phyloP scores from a whole-genome alignment of 2,113 vertebrate species.

The Pimephales promelas region DNA sequence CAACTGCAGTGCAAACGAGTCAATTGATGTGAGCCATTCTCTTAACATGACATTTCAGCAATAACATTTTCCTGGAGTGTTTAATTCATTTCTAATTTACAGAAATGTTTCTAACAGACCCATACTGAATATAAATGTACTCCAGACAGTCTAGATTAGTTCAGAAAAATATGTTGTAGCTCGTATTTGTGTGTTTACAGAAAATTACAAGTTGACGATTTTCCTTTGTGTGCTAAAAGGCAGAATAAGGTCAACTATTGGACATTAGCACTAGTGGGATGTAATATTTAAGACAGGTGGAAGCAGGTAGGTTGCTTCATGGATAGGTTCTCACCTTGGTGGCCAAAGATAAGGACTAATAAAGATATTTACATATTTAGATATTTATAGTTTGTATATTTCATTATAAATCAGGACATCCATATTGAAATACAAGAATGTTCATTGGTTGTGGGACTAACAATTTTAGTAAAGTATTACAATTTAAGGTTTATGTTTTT shows the following conservation, averaged over 20 bases:
- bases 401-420: not conserved
- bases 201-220: not conserved
- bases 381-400: not conserved
- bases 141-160: not conserved
- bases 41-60: not conserved
- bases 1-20: slow-evolving; percentile 10
- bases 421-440: not conserved
- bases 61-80: not conserved
- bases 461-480: not conserved
- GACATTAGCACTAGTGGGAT: not conserved
- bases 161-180: not conserved
- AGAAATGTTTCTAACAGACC: not conserved
- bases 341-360: not conserved
- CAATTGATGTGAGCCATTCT: not conserved
- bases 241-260: not conserved
- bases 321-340: not conserved
- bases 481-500: not conserved
- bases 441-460: not conserved
- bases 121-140: not conserved
- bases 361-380: not conserved
- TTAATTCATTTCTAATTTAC: slow-evolving; percentile 1
- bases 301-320: not conserved
- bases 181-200: not conserved
- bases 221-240: not conserved
- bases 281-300: not conserved